Conservation (phyloP, 53 echinoderm and acorn worm species). For the Stichopus horrens region DNA sequence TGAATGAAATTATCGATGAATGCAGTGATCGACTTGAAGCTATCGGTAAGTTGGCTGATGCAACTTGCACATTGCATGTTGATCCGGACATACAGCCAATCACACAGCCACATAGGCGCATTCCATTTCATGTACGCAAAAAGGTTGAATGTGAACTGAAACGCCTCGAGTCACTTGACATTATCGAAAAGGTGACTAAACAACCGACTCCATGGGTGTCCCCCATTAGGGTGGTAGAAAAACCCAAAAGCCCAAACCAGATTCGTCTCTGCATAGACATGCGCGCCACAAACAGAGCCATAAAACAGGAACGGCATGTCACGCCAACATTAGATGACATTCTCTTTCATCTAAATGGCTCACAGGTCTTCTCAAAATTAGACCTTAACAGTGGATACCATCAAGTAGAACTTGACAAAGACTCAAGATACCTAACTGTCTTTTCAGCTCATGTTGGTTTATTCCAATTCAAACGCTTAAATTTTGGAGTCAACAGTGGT, state of each 20-base stretch:
- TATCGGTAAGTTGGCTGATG: constrained; percentile 6
- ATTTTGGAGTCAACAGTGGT: constrained; percentile 60
- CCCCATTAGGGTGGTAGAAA: constrained; percentile 54
- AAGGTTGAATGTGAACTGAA: constrained; percentile 56
- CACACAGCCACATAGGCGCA: constrained; percentile 55
- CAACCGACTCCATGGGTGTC: no score
- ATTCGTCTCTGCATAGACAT: constrained; percentile 52
- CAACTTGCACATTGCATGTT: constrained; percentile 56
- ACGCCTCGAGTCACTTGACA: constrained; percentile 46
- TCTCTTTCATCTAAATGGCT: constrained; percentile 52
- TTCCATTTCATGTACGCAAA: constrained; percentile 67
- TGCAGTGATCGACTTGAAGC: not conserved
- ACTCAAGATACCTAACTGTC: constrained; percentile 51
- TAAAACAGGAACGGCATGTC: constrained; percentile 64
- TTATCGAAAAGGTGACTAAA: constrained; percentile 75
- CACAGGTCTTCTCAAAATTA: constrained; percentile 53
- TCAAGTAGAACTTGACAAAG: constrained; percentile 54
- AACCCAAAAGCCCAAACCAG: constrained; percentile 44
- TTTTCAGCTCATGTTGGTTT: constrained; percentile 73
- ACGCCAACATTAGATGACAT: constrained; percentile 65
- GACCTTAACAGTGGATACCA: constrained; percentile 62
- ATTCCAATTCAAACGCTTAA: constrained; percentile 57
- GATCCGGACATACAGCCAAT: constrained; percentile 60
- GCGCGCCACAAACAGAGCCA: constrained; percentile 52
- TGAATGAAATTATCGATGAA: not conserved